phyloP scores from a whole-genome alignment of 1,140 invertebrate genomes.

The Heterodera carotae region DNA sequence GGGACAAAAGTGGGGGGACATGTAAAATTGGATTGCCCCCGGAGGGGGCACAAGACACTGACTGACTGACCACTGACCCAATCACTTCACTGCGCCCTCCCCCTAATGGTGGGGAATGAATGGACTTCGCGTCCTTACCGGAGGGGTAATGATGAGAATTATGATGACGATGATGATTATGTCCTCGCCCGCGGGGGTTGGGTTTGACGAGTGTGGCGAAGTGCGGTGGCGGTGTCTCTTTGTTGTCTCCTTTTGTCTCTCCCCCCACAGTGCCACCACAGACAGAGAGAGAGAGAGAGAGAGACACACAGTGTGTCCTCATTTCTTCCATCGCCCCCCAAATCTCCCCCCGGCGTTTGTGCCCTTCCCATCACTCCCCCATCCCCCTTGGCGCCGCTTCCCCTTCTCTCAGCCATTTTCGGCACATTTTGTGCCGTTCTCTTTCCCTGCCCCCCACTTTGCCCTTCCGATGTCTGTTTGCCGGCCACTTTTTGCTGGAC shows the following conservation, averaged over 20 bases:
- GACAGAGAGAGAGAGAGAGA: too few species aligned
- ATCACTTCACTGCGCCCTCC: not conserved
- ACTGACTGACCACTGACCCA: not conserved
- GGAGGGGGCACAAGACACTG: too few species aligned
- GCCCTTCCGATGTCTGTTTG: not conserved
- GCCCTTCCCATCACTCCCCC: not conserved
- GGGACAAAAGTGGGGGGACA: not conserved
- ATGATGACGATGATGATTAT: not conserved
- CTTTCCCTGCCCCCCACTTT: too few species aligned
- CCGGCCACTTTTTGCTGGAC: not conserved
- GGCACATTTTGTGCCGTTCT: not conserved
- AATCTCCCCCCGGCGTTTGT: not conserved
- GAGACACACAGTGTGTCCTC: too few species aligned
- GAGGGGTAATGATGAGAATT: not conserved
- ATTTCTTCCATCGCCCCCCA: too few species aligned
- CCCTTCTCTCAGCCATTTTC: not conserved
- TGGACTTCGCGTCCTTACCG: not conserved
- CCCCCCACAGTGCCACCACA: too few species aligned
- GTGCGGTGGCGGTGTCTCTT: not conserved
- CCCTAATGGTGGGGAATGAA: not conserved
- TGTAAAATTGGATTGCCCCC: too few species aligned
- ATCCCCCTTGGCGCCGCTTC: not conserved
- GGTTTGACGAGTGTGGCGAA: slow-evolving; percentile 13
- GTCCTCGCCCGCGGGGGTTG: not conserved
- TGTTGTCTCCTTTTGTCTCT: not conserved